Conservation (phyloP, 2,113 vertebrate species). For the Apteryx mantelli region DNA sequence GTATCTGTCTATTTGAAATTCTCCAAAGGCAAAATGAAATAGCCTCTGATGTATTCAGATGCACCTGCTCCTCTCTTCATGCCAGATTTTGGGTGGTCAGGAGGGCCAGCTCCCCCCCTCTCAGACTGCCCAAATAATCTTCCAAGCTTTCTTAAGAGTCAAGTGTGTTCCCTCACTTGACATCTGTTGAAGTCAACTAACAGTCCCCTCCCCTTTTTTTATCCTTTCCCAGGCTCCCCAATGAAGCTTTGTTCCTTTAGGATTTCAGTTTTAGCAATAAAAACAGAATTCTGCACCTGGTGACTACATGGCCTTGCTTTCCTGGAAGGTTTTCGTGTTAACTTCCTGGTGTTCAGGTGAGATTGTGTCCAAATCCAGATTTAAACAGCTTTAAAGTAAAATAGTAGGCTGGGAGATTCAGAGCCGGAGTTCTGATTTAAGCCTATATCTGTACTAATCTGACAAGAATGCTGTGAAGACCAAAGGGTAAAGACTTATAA, state of each 20-base stretch:
- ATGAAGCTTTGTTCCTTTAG: neutral
- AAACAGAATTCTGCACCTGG: neutral
- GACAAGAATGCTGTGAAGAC: conserved; percentile 39
- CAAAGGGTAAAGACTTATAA: conserved; percentile 55
- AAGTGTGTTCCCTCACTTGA: neutral
- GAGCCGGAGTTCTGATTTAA: conserved; percentile 27
- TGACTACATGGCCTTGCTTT: neutral
- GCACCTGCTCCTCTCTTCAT: conserved; percentile 10
- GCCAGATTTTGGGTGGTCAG: conserved; percentile 46
- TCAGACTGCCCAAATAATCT: neutral
- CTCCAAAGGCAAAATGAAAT: neutral
- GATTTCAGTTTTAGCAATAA: neutral
- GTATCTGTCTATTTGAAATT: neutral
- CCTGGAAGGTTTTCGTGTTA: rapidly evolving
- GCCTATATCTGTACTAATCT: conserved; percentile 34
- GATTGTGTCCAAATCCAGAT: neutral
- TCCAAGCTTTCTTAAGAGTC: neutral
- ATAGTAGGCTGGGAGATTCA: neutral
- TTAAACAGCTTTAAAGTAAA: neutral
- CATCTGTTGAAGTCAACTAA: conserved; percentile 5
- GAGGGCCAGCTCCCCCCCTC: neutral
- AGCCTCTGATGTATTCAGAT: neutral
- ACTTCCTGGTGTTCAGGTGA: neutral
- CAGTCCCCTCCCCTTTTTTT: neutral
- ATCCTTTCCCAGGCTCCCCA: neutral